Evolutionary conservation across 2,888 invertebrate genomes (phyloP), one percentile per base, ranked within the genome.

Genomic region (Spodoptera exigua): DNA sequence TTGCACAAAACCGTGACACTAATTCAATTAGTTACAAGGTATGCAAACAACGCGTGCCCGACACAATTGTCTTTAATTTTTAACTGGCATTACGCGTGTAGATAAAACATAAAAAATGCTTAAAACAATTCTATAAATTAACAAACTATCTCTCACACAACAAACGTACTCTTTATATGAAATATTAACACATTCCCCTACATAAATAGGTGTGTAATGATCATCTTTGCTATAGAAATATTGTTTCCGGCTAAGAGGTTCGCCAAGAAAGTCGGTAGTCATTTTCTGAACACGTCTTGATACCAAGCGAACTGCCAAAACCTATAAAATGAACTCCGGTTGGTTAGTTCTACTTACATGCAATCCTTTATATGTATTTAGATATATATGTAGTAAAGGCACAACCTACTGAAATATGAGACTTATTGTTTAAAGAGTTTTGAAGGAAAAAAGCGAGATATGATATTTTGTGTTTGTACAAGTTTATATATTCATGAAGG

Each of bases 11-110:
- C 88, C 88, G 87, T 92, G 91, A 91, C 89, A 90, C 89, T 92
- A 91, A 92, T 92, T 92, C 89, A 91, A 91, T 92, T 91, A 91
- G 87, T 84, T 84, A 82, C 81, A 87, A 90, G 89, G 90, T 90
- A 90, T 86, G 85, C 86, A 90, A 92, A 90, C 87, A 90, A 84
- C 75, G 77, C 76, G 78, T 78, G 72, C 65, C 70, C 78, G 65
- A 71, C 61, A 72, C 76, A 69, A 80, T 79, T 79, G 78, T 70
- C 61, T 61, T 69, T 46, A 66, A 73, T 70, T 70, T 57, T 48
- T 36, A 59, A 11, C 60, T 17, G 32, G 53, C 14, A 39, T 37
- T 14, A 43, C 41, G 36, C 44, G 45, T 48, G 21, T 40, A 39
- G 41, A 2, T 11, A 5, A 45, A 44, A 35, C 7, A 54, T 59